Conservation (phyloP, 2,888 invertebrate species). For the Opisthograptis luteolata region DNA sequence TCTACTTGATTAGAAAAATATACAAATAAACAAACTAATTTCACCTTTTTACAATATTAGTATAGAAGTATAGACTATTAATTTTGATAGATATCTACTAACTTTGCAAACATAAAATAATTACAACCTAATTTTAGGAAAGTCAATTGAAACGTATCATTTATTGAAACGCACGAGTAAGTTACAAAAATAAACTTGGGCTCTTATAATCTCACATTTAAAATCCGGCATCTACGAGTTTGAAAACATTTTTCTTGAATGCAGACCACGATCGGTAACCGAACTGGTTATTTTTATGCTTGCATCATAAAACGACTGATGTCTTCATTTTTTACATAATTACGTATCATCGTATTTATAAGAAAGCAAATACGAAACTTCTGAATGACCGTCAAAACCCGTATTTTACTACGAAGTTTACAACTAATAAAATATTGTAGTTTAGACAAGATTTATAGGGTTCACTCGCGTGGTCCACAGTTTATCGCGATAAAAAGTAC, state of each 20-base stretch:
- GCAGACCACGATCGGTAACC: conserved; percentile 1
- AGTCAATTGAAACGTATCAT: too few relatives aligned
- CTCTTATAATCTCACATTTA: neutral
- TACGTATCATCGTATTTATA: conserved; percentile 1
- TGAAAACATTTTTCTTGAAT: neutral
- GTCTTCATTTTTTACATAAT: conserved; percentile 12
- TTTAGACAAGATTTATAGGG: conserved; percentile 14
- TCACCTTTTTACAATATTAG: too few relatives aligned
- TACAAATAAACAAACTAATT: too few relatives aligned
- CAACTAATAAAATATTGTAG: conserved; percentile 14
- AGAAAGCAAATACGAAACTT: neutral
- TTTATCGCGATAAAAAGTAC: too few relatives aligned
- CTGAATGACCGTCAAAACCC: neutral
- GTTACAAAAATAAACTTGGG: too few relatives aligned
- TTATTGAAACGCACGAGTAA: neutral
- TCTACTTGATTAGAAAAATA: too few relatives aligned
- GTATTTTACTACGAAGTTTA: conserved; percentile 13
- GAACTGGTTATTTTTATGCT: conserved; percentile 16
- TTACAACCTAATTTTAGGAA: too few relatives aligned
- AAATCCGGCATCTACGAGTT: neutral
- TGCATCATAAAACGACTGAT: conserved; percentile 9
- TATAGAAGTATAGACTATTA: too few relatives aligned
- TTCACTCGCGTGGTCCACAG: too few relatives aligned
- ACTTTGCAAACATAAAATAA: too few relatives aligned
- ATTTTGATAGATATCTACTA: too few relatives aligned